Percentiles rank a stretch among this genome's conserved stretches.
Conservation (phyloP, 2,888 invertebrate genomes). For the Plusia festucae region DNA sequence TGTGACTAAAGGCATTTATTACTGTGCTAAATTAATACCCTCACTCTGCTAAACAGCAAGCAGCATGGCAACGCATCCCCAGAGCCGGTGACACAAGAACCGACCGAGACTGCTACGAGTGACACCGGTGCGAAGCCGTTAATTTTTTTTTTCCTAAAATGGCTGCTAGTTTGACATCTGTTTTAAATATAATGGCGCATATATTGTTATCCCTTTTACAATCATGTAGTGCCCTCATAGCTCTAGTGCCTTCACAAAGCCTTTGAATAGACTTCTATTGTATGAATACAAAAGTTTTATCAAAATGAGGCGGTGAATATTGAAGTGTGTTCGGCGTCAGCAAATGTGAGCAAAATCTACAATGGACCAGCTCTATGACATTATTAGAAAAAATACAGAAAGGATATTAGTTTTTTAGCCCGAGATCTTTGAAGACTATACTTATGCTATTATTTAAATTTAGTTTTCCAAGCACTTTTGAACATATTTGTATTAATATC, state of each 20-base stretch:
- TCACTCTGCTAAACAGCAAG: too few relatives aligned
- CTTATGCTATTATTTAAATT: neutral
- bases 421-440: neutral
- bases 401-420: neutral
- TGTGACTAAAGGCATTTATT: too few relatives aligned
- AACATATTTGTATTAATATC: too few relatives aligned
- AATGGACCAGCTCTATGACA: neutral
- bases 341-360: slow-evolving; percentile 4
- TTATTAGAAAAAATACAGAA: neutral
- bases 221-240: slow-evolving; percentile 1
- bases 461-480: too few relatives aligned
- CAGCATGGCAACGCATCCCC: too few relatives aligned
- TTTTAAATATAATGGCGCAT: neutral
- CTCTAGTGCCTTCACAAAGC: neutral
- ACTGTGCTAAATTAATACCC: too few relatives aligned
- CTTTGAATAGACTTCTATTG: slow-evolving; percentile 1
- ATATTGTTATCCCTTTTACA: slow-evolving; percentile 2
- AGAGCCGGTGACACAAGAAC: too few relatives aligned
- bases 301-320: neutral
- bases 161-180: neutral
- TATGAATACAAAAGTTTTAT: slow-evolving; percentile 1
- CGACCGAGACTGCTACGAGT: too few relatives aligned
- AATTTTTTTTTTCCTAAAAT: neutral
- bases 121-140: too few relatives aligned
- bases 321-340: neutral